These are phyloP conservation scores for Agriopis leucophaearia DNA, from an alignment of 2,888 invertebrate species.

Conservation along the genomic window DNA sequence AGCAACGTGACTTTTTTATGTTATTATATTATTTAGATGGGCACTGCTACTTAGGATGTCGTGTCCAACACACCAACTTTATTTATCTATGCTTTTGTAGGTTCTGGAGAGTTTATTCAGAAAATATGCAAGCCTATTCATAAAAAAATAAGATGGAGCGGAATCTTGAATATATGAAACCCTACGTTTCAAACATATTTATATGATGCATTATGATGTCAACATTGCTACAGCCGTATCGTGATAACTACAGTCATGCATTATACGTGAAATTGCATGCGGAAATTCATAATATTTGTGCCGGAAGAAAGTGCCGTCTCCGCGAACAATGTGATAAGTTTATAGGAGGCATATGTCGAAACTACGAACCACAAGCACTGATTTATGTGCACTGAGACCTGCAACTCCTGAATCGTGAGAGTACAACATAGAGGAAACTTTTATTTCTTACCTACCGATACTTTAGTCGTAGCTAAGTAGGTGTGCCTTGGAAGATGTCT, in stretches of 20 bases:
- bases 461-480: no score
- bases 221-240: neutral
- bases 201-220: neutral
- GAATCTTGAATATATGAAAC: no score
- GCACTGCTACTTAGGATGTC: no score
- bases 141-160: no score
- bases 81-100: no score
- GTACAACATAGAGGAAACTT: constrained; percentile 42
- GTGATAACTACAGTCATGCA: constrained; percentile 1
- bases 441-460: constrained; percentile 13
- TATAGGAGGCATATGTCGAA: constrained; percentile 60
- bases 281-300: constrained; percentile 52
- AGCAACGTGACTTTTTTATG: no score
- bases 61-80: no score
- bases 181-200: no score
- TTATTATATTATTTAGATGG: no score
- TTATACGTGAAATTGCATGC: constrained; percentile 26
- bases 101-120: no score
- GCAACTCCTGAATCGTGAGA: constrained; percentile 51
- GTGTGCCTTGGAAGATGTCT: no score
- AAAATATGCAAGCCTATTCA: no score
- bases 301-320: constrained; percentile 64
- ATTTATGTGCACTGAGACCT: constrained; percentile 57
- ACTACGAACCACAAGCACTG: constrained; percentile 60
- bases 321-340: constrained; percentile 66